These are phyloP conservation scores for Tigriopus californicus DNA, from an alignment of 2,888 invertebrate genomes.

Conservation along the genomic window DNA sequence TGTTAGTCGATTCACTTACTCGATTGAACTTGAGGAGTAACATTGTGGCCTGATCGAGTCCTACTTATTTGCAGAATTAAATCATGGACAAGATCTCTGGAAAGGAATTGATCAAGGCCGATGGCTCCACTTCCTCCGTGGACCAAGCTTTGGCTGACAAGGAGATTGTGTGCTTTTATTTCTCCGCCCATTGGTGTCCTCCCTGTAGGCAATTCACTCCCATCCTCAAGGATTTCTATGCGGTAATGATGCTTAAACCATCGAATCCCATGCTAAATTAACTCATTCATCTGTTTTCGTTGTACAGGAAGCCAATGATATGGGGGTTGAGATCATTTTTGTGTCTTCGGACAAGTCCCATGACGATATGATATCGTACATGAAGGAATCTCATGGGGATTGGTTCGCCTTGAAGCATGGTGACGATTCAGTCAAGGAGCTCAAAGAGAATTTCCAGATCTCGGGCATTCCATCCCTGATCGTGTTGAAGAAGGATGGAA, in stretches of 20 bases:
- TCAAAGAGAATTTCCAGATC: conserved; percentile 22
- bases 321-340: conserved; percentile 32
- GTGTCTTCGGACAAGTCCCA: conserved; percentile 30
- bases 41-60: too few relatives aligned
- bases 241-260: conserved; percentile 16
- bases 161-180: conserved; percentile 30
- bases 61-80: too few relatives aligned
- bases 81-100: conserved; percentile 20
- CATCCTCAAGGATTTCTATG: conserved; percentile 28
- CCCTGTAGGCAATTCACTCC: conserved; percentile 34
- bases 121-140: conserved; percentile 20
- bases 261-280: too few relatives aligned
- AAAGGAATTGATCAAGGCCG: conserved; percentile 18
- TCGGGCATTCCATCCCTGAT: conserved; percentile 31
- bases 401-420: conserved; percentile 27
- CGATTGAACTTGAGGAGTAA: too few relatives aligned
- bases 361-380: conserved; percentile 26
- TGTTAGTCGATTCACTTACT: too few relatives aligned
- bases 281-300: background rate
- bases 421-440: background rate
- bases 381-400: conserved; percentile 29
- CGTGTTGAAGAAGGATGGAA: conserved; percentile 28
- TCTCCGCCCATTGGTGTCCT: conserved; percentile 36
- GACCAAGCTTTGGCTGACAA: conserved; percentile 23
- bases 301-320: conserved; percentile 20